Evolutionary conservation across 2,113 vertebrate genomes (phyloP).

Genomic region (Macrotis lagotis): DNA sequence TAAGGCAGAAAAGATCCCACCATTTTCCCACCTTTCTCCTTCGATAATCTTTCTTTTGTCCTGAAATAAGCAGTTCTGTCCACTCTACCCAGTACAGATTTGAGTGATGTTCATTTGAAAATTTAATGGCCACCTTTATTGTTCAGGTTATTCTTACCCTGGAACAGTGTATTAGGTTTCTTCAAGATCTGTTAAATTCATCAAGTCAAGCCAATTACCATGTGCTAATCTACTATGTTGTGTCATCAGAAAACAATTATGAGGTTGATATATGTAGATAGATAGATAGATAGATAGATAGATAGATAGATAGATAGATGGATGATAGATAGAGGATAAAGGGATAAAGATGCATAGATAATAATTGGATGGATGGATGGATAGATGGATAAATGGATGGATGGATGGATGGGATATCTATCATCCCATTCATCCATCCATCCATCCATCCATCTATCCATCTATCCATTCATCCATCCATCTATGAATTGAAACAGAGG

Average conservation of each 20-base stretch:
- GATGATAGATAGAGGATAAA: no score
- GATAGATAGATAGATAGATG: no score
- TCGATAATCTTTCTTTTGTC: background rate
- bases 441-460: no score
- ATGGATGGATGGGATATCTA: no score
- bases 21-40: background rate
- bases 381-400: no score
- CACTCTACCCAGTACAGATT: background rate
- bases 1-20: no score
- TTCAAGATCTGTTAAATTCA: background rate
- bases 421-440: no score
- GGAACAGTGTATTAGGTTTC: background rate
- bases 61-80: background rate
- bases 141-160: background rate
- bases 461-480: no score
- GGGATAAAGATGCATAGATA: no score
- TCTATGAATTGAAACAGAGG: background rate
- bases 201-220: background rate
- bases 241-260: background rate
- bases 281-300: no score
- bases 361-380: no score
- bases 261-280: background rate
- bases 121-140: background rate
- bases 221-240: background rate
- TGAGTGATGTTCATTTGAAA: accelerated